A percentile compares a stretch with the other conserved stretches of the same genome.
These are phyloP conservation scores for Boulengeromyrus knoepffleri DNA, from an alignment of 2,113 vertebrate genomes.

Conservation along the genomic window DNA sequence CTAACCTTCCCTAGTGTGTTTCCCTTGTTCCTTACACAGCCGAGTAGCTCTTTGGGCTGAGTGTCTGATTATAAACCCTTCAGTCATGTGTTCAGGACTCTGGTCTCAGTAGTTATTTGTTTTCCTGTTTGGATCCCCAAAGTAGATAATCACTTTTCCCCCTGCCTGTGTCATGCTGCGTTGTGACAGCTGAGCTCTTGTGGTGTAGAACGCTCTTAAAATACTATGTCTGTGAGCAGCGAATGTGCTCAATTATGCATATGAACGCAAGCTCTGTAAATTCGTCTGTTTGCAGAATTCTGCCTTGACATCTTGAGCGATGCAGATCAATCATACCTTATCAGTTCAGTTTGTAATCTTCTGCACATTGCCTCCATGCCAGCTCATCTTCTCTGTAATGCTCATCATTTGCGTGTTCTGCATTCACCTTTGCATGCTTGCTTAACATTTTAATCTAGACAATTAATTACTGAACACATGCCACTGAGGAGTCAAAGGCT, in stretches of 20 bases:
- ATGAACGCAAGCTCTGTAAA: neutral
- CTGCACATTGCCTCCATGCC: neutral
- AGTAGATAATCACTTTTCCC: too few relatives aligned
- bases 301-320: neutral
- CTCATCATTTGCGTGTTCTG: neutral
- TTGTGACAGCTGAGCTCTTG: neutral
- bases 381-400: neutral
- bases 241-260: neutral
- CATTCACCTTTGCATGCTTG: neutral
- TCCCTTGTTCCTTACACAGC: too few relatives aligned
- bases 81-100: too few relatives aligned
- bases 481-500: neutral
- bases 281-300: neutral
- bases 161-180: too few relatives aligned
- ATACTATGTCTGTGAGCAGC: neutral
- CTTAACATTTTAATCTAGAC: neutral
- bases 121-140: too few relatives aligned
- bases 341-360: neutral
- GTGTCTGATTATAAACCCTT: too few relatives aligned
- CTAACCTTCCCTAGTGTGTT: too few relatives aligned
- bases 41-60: too few relatives aligned
- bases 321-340: neutral
- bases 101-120: too few relatives aligned
- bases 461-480: neutral
- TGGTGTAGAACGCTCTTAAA: neutral